phyloP scores from a whole-genome alignment of 1,140 invertebrate genomes.

The Plodia interpunctella region DNA sequence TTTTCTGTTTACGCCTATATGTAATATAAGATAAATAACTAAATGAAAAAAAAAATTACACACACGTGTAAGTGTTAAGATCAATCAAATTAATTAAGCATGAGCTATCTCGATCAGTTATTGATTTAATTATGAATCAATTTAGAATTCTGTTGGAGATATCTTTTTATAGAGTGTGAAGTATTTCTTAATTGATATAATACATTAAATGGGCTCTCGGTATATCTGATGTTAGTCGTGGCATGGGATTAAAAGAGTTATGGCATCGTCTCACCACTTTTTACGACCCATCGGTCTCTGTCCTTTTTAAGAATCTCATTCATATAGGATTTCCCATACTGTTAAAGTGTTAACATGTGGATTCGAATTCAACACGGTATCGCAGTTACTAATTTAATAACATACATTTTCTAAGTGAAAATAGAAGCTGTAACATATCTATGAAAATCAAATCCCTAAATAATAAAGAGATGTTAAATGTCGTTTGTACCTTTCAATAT shows the following conservation, averaged over 20 bases:
- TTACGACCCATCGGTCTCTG: constrained; percentile 31
- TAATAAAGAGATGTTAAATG: background rate
- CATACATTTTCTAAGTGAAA: no score
- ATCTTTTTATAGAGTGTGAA: constrained; percentile 35
- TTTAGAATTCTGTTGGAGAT: background rate
- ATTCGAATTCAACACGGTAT: no score
- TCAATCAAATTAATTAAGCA: no score
- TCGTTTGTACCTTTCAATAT: no score
- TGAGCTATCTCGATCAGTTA: no score
- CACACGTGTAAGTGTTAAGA: background rate
- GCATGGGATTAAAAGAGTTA: constrained; percentile 51
- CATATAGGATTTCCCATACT: background rate
- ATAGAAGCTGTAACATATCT: no score
- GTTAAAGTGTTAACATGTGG: background rate
- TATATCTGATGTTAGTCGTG: constrained; percentile 44
- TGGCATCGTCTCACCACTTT: constrained; percentile 36
- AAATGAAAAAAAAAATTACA: no score
- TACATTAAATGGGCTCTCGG: constrained; percentile 46
- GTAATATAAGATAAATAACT: no score
- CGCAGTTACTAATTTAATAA: no score
- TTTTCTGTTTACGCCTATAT: no score
- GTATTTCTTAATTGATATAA: constrained; percentile 60
- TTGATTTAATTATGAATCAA: no score
- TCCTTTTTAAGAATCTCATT: background rate
- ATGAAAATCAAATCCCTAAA: no score